Conservation (phyloP, 2,113 vertebrate species). For the Cariama cristata region DNA sequence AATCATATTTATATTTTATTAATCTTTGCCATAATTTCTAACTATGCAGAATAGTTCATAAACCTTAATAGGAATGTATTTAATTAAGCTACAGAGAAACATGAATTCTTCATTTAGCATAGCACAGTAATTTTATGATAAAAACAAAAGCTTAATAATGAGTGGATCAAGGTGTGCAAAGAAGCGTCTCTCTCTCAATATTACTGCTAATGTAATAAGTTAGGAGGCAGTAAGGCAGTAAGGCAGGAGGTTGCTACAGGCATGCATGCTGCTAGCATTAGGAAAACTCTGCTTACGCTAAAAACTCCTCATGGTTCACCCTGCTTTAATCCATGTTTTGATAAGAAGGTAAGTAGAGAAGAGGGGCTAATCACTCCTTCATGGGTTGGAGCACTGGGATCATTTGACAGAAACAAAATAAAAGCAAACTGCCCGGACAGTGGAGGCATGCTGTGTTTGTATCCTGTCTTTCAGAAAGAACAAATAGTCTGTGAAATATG, state of each 20-base stretch:
- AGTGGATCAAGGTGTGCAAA: not conserved
- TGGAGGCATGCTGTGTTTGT: not conserved
- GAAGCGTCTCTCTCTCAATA: not conserved
- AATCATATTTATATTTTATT: not conserved
- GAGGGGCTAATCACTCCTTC: not conserved
- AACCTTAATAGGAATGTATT: not conserved
- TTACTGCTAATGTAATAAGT: no score
- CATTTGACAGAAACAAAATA: not conserved
- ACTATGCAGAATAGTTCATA: not conserved
- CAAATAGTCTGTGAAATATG: not conserved
- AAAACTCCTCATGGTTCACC: not conserved
- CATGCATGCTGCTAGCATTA: rapidly evolving
- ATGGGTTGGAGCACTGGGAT: not conserved
- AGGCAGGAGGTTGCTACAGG: not conserved
- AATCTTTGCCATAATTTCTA: not conserved
- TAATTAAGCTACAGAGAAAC: not conserved
- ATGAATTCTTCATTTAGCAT: not conserved
- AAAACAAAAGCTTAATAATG: not conserved
- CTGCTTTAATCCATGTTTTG: not conserved
- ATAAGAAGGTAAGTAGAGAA: not conserved
- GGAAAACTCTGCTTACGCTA: not conserved
- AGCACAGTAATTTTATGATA: not conserved
- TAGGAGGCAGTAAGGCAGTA: no score
- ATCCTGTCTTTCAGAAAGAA: not conserved
- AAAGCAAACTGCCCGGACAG: not conserved